Base-by-base conservation (phyloP, 2,113 vertebrate genomes). In the Semicossyphus pulcher region DNA sequence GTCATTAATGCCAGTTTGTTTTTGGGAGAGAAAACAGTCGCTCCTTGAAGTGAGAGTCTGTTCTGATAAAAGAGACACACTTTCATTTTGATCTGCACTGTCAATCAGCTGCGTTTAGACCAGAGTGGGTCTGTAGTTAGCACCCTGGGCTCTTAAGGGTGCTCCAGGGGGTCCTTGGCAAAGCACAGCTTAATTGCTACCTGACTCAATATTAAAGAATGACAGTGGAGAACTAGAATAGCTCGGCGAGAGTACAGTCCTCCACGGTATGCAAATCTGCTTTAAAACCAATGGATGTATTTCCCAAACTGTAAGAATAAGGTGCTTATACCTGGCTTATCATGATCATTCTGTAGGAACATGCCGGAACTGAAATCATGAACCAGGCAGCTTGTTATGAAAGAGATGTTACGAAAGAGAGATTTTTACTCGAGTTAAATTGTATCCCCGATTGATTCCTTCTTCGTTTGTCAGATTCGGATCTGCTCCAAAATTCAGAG, bases 141-240 rank as follows among this genome's bases (percentile, higher is more conserved):
- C 31, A 14, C 14, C 15, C 10, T 9, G 37, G 9, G 16, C n/a
- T 26, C 18, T 14, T 15, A 1, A 49, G 26, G 42, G 37, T 21
- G 63, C 49, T 39, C 15, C 12, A 7, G 34, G 31, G 45, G 47
- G 25, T 41, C 21, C 15, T 39, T 15, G 11, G 56, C 10, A 11
- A 60, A 57, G 25, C 14, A 8, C 18, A 36, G 20, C 65, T 53
- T 23, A 53, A 81, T 73, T 54, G 39, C 36, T 7, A 4, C 31
- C 10, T 47, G 11, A 14, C n/a, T 63, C 23, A 45, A 10, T 25
- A 26, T 10, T 9, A 21, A 26, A 34, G 49, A 7, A 25, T 39
- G 15, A 25, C 10, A 39, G 11, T 36, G n/a, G 47, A 0, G 3
- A 44, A 44, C 18, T n/a, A 20, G 18, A 44, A 18, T n/a, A 44